phyloP scores from a whole-genome alignment of 2,888 invertebrate genomes.

The Automeris io region DNA sequence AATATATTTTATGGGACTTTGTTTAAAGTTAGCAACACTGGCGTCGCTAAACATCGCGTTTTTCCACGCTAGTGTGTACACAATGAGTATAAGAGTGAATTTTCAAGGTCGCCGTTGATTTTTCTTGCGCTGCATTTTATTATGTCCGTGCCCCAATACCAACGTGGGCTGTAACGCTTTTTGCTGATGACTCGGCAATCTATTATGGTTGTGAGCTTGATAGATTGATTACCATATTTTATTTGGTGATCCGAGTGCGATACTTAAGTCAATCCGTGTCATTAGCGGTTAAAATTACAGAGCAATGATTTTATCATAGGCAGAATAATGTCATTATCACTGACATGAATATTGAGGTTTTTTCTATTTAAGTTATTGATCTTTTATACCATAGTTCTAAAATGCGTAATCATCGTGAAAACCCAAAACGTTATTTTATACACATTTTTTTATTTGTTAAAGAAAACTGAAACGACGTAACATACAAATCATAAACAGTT shows the following conservation, averaged over 20 bases:
- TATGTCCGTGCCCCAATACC: background rate
- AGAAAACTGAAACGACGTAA: too few species aligned
- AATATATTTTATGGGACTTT: too few species aligned
- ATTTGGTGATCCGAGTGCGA: background rate
- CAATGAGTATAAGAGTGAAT: conserved; percentile 32
- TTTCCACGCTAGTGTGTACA: conserved; percentile 48
- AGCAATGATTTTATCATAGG: background rate
- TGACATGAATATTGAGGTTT: too few species aligned
- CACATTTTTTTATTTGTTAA: too few species aligned
- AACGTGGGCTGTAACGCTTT: conserved; percentile 8
- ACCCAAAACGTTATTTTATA: too few species aligned
- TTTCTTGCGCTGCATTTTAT: conserved; percentile 45
- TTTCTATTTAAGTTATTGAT: too few species aligned
- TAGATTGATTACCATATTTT: background rate
- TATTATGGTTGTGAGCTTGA: conserved; percentile 12
- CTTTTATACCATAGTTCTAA: too few species aligned
- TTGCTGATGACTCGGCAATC: conserved; percentile 13
- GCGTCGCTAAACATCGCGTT: conserved; percentile 37
- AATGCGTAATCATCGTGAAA: too few species aligned
- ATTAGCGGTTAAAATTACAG: background rate
- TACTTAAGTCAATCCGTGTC: background rate
- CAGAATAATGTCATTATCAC: too few species aligned
- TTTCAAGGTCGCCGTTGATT: conserved; percentile 53
- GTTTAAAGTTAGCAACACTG: too few species aligned
- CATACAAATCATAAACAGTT: too few species aligned